These are phyloP conservation scores for Chorisops tibialis DNA, from an alignment of 2,888 invertebrate genomes.

Conservation along the genomic window DNA sequence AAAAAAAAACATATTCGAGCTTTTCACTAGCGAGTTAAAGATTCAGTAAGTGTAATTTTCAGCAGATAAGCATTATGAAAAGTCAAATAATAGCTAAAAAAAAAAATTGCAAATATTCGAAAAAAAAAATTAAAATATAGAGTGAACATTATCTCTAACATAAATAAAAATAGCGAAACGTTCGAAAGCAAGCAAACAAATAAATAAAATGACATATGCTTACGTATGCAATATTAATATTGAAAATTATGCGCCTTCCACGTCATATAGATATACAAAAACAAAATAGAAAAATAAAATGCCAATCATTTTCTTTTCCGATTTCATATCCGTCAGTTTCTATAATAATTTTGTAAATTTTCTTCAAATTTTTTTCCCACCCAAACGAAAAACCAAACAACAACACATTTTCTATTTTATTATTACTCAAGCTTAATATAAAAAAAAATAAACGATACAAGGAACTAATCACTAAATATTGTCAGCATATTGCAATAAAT, in stretches of 20 bases:
- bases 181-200: slow-evolving; percentile 22
- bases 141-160: slow-evolving; percentile 14
- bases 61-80: background rate
- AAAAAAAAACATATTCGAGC: slow-evolving; percentile 21
- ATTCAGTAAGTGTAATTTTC: slow-evolving; percentile 8
- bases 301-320: slow-evolving; percentile 17
- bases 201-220: slow-evolving; percentile 22
- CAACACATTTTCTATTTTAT: slow-evolving; percentile 4
- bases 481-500: slow-evolving; percentile 10
- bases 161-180: slow-evolving; percentile 31
- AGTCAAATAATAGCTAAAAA: background rate
- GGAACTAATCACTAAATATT: background rate
- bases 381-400: slow-evolving; percentile 13
- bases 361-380: too few relatives aligned
- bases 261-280: slow-evolving; percentile 39
- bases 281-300: slow-evolving; percentile 17
- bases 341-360: too few relatives aligned
- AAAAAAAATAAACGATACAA: background rate
- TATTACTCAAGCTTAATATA: slow-evolving; percentile 4
- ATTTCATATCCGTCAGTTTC: slow-evolving; percentile 17
- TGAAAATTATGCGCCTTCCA: slow-evolving; percentile 44
- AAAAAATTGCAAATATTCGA: slow-evolving; percentile 17
- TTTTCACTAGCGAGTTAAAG: slow-evolving; percentile 16
- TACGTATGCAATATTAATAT: slow-evolving; percentile 8
- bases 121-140: slow-evolving; percentile 27